Evolutionary conservation across 1,140 invertebrate genomes (phyloP).

Genomic region (Zaprionus capensis): DNA sequence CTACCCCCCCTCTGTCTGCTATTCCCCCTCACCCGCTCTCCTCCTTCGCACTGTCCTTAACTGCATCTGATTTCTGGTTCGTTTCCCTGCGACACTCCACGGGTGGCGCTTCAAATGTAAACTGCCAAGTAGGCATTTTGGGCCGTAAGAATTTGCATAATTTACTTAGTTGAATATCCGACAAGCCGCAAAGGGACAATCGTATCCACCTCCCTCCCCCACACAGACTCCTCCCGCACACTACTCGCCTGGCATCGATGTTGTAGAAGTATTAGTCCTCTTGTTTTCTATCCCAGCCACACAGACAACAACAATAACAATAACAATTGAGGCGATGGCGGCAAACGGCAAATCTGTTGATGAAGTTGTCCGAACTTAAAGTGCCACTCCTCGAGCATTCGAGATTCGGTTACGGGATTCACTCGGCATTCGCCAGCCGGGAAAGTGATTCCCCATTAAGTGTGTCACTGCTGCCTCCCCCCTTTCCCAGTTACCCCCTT

Average conservation of each 20-base stretch:
- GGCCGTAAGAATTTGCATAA: slow-evolving; percentile 67
- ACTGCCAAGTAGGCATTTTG: slow-evolving; percentile 66
- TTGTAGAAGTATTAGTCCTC: slow-evolving; percentile 34
- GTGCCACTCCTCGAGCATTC: slow-evolving; percentile 35
- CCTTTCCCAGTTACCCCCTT: too few species aligned
- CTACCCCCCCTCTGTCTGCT: neutral
- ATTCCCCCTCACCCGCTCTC: neutral
- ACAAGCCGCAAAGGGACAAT: slow-evolving; percentile 49
- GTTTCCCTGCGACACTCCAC: slow-evolving; percentile 17
- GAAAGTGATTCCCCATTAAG: slow-evolving; percentile 56
- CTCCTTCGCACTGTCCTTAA: slow-evolving; percentile 10
- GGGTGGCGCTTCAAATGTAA: slow-evolving; percentile 55
- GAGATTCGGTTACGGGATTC: neutral
- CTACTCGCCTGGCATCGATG: slow-evolving; percentile 22
- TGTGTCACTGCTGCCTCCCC: slow-evolving; percentile 41
- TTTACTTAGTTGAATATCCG: slow-evolving; percentile 63
- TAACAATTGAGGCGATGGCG: slow-evolving; percentile 23
- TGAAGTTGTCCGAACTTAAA: slow-evolving; percentile 62
- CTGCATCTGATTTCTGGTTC: slow-evolving; percentile 47
- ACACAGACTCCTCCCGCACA: neutral
- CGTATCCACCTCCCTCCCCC: neutral
- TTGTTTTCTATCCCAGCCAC: slow-evolving; percentile 28
- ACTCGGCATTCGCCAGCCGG: slow-evolving; percentile 6
- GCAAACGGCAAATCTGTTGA: slow-evolving; percentile 42
- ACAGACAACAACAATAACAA: slow-evolving; percentile 30